Percentiles rank a stretch among this genome's conserved stretches.
These are phyloP conservation scores for Heliconius charithonia DNA, from an alignment of 2,888 invertebrate species.

Conservation along the genomic window DNA sequence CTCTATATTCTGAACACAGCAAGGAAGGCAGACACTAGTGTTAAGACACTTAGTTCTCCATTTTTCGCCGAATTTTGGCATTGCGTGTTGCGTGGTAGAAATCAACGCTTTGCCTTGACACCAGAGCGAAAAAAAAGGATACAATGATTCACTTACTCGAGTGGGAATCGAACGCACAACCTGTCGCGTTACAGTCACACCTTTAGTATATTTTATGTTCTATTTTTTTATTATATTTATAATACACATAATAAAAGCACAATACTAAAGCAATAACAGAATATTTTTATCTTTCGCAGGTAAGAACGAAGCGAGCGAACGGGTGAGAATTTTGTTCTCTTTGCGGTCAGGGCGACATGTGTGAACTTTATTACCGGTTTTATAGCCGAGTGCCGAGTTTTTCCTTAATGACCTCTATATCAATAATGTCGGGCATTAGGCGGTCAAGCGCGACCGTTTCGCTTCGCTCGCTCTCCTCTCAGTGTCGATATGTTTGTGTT, in stretches of 20 bases:
- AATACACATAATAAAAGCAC: background rate
- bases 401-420: conserved; percentile 57
- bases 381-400: conserved; percentile 60
- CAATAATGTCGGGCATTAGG: conserved; percentile 49
- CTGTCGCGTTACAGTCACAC: too few relatives aligned
- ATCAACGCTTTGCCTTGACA: too few relatives aligned
- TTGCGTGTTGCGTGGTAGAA: too few relatives aligned
- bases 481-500: conserved; percentile 54
- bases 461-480: conserved; percentile 41
- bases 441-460: conserved; percentile 33
- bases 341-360: conserved; percentile 68
- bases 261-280: conserved; percentile 53
- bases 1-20: too few relatives aligned
- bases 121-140: too few relatives aligned
- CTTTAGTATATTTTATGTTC: background rate
- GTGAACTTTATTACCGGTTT: conserved; percentile 75
- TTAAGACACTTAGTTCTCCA: too few relatives aligned
- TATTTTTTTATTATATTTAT: background rate
- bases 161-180: too few relatives aligned
- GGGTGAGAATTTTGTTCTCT: conserved; percentile 69
- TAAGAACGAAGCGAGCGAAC: conserved; percentile 66
- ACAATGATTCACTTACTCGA: too few relatives aligned
- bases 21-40: too few relatives aligned
- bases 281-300: conserved; percentile 70
- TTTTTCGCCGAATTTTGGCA: too few relatives aligned